Evolutionary conservation across 2,113 vertebrate species (phyloP).

Genomic region (Lampris megalopsis): DNA sequence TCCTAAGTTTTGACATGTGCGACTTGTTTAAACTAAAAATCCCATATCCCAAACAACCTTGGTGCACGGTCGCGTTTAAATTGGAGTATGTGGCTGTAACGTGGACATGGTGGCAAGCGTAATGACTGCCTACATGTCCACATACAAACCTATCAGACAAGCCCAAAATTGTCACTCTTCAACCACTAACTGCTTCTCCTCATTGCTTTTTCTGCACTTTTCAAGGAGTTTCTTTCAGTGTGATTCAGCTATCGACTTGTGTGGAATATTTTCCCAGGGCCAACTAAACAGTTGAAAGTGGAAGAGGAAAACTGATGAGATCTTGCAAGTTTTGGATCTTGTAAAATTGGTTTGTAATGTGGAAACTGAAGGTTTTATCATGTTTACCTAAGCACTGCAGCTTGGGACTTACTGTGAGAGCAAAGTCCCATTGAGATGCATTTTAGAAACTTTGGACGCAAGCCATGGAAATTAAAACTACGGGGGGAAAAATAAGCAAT

Average conservation of each 20-base stretch:
- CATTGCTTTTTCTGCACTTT: background rate
- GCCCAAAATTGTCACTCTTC: constrained; percentile 24
- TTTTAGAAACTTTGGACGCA: no score
- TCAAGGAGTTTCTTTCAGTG: background rate
- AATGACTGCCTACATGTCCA: constrained; percentile 18
- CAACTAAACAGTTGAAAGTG: background rate
- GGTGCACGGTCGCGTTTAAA: background rate
- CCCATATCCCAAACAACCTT: background rate
- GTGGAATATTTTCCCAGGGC: background rate
- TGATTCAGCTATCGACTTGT: background rate
- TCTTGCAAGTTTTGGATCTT: no score
- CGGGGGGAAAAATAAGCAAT: no score
- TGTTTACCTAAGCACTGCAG: no score
- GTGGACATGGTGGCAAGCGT: constrained; percentile 19
- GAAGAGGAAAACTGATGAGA: no score
- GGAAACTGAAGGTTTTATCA: no score
- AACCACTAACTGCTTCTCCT: constrained; percentile 13
- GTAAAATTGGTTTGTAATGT: no score
- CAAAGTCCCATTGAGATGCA: no score
- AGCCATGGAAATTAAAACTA: no score
- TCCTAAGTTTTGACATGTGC: no score
- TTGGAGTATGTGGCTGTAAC: constrained; percentile 8
- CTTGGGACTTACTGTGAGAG: no score
- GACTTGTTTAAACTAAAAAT: no score
- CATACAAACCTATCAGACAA: constrained; percentile 44